These are phyloP conservation scores for Enteromius thamalakanensis DNA, from an alignment of 2,797 vertebrate genomes.

Conservation along the genomic window DNA sequence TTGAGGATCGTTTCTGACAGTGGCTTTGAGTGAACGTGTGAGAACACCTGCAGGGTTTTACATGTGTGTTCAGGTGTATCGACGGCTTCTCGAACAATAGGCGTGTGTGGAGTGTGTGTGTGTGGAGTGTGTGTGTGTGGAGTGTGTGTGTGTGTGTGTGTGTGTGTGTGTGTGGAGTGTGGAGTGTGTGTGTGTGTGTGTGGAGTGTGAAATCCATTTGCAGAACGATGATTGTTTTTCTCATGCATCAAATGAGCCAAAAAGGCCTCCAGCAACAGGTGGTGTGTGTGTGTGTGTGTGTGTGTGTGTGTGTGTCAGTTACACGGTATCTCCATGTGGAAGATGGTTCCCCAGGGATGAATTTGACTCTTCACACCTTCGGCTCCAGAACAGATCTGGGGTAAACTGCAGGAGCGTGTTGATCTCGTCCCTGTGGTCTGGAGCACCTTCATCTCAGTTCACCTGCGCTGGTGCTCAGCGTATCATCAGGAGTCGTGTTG, in stretches of 20 bases:
- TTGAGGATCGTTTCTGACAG: background rate
- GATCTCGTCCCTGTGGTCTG: background rate
- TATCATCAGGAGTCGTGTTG: background rate
- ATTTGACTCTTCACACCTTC: background rate
- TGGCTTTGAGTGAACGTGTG: background rate
- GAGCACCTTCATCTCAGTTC: background rate
- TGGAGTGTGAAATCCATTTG: conserved; percentile 12
- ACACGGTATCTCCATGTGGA: conserved; percentile 21
- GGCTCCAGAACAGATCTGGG: background rate
- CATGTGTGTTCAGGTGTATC: conserved; percentile 35
- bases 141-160: background rate
- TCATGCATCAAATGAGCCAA: conserved; percentile 39
- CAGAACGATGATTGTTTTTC: conserved; percentile 6
- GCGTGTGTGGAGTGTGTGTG: background rate
- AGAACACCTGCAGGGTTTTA: background rate
- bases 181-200: background rate
- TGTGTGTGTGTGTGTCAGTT: conserved; percentile 27
- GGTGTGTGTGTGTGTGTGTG: background rate
- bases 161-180: too few species aligned
- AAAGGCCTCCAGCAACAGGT: conserved; percentile 35
- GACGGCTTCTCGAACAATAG: conserved; percentile 20
- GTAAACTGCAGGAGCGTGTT: background rate
- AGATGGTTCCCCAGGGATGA: conserved; percentile 28
- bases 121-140: too few species aligned
- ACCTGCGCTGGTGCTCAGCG: background rate